Evolutionary conservation across 2,797 vertebrate species (phyloP).

Genomic region (Pachyuromys duprasi): DNA sequence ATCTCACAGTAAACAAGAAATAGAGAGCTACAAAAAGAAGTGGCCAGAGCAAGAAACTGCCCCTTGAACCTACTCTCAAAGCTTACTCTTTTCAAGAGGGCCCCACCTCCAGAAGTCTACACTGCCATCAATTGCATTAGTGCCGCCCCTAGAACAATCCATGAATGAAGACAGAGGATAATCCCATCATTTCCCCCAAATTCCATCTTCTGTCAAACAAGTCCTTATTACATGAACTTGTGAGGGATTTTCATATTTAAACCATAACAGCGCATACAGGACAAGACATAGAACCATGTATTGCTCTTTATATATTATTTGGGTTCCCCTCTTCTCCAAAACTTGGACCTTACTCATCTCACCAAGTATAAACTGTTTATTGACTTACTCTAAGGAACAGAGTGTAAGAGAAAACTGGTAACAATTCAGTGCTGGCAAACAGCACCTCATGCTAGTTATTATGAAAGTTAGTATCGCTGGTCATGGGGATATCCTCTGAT

Average conservation of each 20-base stretch:
- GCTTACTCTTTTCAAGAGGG: background rate
- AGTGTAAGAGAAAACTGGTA: constrained; percentile 34
- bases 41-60: background rate
- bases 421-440: background rate
- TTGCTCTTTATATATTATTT: background rate
- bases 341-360: background rate
- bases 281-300: background rate
- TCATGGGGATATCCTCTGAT: background rate
- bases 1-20: background rate
- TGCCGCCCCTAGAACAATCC: background rate
- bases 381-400: background rate
- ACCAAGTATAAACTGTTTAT: background rate
- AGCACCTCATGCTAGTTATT: background rate
- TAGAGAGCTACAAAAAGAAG: background rate
- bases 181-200: background rate
- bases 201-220: background rate
- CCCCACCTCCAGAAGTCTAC: background rate
- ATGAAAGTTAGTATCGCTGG: background rate
- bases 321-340: background rate
- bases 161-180: background rate
- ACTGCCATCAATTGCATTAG: background rate
- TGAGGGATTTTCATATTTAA: background rate
- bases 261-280: background rate
- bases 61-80: too few relatives aligned
- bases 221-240: background rate